A percentile compares a stretch with the other conserved stretches of the same genome.
Conservation (phyloP, 2,797 vertebrate species). For the Lemur catta region DNA sequence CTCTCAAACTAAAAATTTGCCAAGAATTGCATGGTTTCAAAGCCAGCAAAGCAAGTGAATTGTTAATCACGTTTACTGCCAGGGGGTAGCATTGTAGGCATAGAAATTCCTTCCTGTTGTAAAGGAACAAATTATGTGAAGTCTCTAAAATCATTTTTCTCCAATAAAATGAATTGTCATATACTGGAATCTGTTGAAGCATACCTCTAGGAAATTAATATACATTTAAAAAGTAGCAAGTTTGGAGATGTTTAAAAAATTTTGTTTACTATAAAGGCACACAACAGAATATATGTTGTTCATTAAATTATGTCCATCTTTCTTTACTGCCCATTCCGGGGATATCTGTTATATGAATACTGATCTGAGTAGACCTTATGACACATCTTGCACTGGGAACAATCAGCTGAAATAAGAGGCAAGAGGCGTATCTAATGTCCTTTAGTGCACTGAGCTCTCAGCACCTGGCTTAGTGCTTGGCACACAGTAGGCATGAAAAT, state of each 20-base stretch:
- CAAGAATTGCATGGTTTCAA: background rate
- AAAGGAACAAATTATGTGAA: background rate
- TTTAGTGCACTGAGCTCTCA: background rate
- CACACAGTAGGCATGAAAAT: background rate
- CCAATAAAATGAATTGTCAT: background rate
- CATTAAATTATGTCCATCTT: background rate
- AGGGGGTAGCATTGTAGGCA: background rate
- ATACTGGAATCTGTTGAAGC: background rate
- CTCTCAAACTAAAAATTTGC: conserved; percentile 19
- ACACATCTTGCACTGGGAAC: background rate
- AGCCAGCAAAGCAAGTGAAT: background rate
- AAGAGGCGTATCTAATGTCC: background rate
- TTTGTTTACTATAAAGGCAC: background rate
- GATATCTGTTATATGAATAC: background rate
- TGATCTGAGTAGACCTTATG: background rate
- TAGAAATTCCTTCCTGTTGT: background rate
- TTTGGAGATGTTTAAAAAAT: background rate
- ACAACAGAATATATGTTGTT: background rate
- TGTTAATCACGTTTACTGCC: background rate
- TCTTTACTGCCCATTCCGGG: background rate
- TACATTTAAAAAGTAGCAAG: background rate
- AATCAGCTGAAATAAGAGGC: background rate
- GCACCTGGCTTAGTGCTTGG: background rate
- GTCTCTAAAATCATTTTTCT: background rate
- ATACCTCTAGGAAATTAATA: background rate